These are phyloP conservation scores for Hipparchia semele DNA, from an alignment of 2,888 invertebrate genomes.

Conservation along the genomic window DNA sequence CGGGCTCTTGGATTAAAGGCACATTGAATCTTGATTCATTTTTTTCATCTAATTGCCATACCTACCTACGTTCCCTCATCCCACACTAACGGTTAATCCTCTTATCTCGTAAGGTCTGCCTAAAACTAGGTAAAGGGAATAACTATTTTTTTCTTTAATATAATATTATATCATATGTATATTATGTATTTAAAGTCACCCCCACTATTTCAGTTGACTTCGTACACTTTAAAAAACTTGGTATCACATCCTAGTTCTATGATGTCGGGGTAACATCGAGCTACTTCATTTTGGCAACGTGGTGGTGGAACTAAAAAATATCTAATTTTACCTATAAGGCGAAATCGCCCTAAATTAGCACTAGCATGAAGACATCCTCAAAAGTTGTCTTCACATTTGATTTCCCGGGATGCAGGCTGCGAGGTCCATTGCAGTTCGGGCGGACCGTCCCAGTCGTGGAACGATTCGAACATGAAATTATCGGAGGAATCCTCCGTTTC, in stretches of 20 bases:
- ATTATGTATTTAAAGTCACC: slow-evolving; percentile 75
- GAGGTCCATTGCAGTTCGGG: slow-evolving; percentile 70
- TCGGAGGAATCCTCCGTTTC: slow-evolving; percentile 69
- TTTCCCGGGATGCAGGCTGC: slow-evolving; percentile 66
- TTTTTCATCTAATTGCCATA: slow-evolving; percentile 70
- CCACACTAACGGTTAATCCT: slow-evolving; percentile 56
- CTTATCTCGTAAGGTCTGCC: slow-evolving; percentile 60
- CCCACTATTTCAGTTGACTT: slow-evolving; percentile 72
- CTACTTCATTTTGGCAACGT: slow-evolving; percentile 79
- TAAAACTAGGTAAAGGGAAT: slow-evolving; percentile 71
- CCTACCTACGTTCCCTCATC: slow-evolving; percentile 62
- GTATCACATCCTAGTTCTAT: slow-evolving; percentile 77
- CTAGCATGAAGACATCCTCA: slow-evolving; percentile 62
- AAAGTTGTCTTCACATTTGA: slow-evolving; percentile 78
- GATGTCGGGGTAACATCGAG: slow-evolving; percentile 59
- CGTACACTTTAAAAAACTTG: slow-evolving; percentile 70
- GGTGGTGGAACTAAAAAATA: slow-evolving; percentile 79
- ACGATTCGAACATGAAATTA: slow-evolving; percentile 69
- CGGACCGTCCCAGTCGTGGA: slow-evolving; percentile 71
- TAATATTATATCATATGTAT: slow-evolving; percentile 53
- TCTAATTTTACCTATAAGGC: slow-evolving; percentile 75
- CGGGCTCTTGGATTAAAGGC: slow-evolving; percentile 80
- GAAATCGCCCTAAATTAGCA: slow-evolving; percentile 63
- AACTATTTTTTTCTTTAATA: slow-evolving; percentile 49
- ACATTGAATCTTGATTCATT: slow-evolving; percentile 78